Evolutionary conservation across 2,888 invertebrate genomes (phyloP).

Genomic region (Drosophila recens): DNA sequence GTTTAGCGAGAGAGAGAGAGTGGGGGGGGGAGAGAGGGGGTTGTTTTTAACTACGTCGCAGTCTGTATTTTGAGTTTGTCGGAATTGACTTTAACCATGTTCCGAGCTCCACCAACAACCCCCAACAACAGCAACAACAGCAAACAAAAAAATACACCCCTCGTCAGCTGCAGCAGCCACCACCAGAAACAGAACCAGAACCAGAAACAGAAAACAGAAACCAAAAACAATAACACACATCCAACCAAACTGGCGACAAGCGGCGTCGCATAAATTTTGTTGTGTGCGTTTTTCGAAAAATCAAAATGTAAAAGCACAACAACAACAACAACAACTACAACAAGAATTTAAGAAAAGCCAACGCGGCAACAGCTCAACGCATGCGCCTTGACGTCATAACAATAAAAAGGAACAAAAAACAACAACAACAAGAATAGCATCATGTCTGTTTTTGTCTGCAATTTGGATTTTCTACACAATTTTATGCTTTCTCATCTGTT

Average conservation of each 20-base stretch:
- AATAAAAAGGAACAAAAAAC: constrained; percentile 28
- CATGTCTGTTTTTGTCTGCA: constrained; percentile 64
- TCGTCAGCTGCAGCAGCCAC: constrained; percentile 35
- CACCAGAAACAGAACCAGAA: constrained; percentile 41
- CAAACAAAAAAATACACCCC: constrained; percentile 59
- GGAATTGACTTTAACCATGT: constrained; percentile 38
- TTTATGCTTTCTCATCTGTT: constrained; percentile 65
- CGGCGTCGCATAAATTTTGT: constrained; percentile 62
- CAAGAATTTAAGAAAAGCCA: constrained; percentile 44
- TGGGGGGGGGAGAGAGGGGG: not conserved
- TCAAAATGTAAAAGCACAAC: constrained; percentile 63
- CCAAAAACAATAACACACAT: constrained; percentile 26
- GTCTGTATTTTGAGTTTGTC: constrained; percentile 36
- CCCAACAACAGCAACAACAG: constrained; percentile 38
- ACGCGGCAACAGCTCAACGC: constrained; percentile 67
- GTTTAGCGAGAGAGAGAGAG: constrained; percentile 5
- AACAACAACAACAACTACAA: constrained; percentile 38
- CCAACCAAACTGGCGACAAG: constrained; percentile 47
- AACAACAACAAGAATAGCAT: constrained; percentile 42
- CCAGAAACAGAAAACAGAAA: constrained; percentile 25
- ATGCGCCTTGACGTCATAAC: constrained; percentile 68
- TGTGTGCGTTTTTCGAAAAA: constrained; percentile 61
- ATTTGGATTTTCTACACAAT: constrained; percentile 69
- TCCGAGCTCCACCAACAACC: constrained; percentile 58
- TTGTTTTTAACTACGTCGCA: constrained; percentile 48